phyloP scores from a whole-genome alignment of 2,888 invertebrate species.

The Nephrotoma appendiculata region DNA sequence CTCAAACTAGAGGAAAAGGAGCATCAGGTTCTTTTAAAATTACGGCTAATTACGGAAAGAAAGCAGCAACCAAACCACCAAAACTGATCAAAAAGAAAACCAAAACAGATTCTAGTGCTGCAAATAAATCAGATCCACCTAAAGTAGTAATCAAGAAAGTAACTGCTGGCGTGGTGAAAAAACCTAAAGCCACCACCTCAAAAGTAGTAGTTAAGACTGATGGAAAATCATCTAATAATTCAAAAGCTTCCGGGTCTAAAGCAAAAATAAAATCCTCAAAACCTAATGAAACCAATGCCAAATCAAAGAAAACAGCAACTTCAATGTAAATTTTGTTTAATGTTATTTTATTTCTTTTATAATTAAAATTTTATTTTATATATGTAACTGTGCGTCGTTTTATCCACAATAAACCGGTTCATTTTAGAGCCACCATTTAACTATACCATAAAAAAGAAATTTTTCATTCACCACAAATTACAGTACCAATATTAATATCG shows the following conservation, averaged over 20 bases:
- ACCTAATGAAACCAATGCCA: background rate
- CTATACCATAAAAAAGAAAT: background rate
- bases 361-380: background rate
- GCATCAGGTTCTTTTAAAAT: slow-evolving; percentile 15
- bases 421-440: background rate
- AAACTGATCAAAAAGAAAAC: background rate
- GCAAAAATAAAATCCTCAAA: background rate
- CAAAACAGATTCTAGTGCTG: background rate
- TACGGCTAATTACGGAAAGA: slow-evolving; percentile 5
- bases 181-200: background rate
- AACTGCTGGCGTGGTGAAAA: background rate
- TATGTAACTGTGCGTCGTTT: too few species aligned
- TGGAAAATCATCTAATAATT: background rate
- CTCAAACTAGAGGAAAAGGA: slow-evolving; percentile 15
- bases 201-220: background rate
- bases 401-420: background rate
- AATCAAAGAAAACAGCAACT: background rate
- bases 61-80: background rate
- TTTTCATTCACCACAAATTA: too few species aligned
- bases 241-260: background rate
- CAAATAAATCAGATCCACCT: background rate
- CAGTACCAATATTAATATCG: too few species aligned
- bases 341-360: background rate
- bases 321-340: background rate
- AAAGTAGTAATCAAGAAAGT: background rate